Percentiles rank a stretch among this genome's conserved stretches.
phyloP scores from a whole-genome alignment of 1,140 invertebrate species.

The Drosophila takahashii region DNA sequence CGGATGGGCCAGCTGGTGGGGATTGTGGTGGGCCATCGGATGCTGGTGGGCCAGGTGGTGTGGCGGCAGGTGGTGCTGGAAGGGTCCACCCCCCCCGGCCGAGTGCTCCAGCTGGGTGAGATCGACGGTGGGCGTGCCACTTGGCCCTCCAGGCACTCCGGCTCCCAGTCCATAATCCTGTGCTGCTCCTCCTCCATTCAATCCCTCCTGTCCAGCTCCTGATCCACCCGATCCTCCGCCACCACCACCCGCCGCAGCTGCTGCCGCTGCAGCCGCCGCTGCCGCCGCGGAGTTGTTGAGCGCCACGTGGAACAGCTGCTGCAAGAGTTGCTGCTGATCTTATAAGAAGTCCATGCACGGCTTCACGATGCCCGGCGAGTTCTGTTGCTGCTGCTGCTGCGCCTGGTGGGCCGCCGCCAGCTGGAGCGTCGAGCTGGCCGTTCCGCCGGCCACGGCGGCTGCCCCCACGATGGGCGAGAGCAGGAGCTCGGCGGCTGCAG shows the following conservation, averaged over 20 bases:
- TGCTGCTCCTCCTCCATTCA: background rate
- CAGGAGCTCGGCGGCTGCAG: conserved; percentile 75
- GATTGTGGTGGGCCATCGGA: conserved; percentile 32
- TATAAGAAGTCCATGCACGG: conserved; percentile 85
- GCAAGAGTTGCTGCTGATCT: conserved; percentile 84
- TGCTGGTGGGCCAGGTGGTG: conserved; percentile 54
- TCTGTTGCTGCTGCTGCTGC: conserved; percentile 79
- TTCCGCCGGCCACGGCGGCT: conserved; percentile 71
- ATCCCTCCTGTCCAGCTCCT: conserved; percentile 9
- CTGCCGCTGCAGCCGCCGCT: conserved; percentile 61
- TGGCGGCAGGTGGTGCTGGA: conserved; percentile 53
- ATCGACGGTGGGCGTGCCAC: conserved; percentile 70
- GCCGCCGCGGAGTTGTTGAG: conserved; percentile 76
- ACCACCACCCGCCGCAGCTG: conserved; percentile 22
- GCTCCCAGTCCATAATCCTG: conserved; percentile 3
- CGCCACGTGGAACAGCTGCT: conserved; percentile 83
- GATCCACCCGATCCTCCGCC: conserved; percentile 14
- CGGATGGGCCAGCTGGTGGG: conserved; percentile 39
- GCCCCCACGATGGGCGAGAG: conserved; percentile 80
- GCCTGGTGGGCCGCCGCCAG: conserved; percentile 71
- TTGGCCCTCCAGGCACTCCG: conserved; percentile 6
- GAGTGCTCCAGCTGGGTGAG: conserved; percentile 67
- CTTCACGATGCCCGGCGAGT: conserved; percentile 79
- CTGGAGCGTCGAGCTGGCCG: conserved; percentile 67
- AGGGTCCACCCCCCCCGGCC: conserved; percentile 19